Conservation (phyloP, 2,797 vertebrate species). For the Mastacembelus armatus region DNA sequence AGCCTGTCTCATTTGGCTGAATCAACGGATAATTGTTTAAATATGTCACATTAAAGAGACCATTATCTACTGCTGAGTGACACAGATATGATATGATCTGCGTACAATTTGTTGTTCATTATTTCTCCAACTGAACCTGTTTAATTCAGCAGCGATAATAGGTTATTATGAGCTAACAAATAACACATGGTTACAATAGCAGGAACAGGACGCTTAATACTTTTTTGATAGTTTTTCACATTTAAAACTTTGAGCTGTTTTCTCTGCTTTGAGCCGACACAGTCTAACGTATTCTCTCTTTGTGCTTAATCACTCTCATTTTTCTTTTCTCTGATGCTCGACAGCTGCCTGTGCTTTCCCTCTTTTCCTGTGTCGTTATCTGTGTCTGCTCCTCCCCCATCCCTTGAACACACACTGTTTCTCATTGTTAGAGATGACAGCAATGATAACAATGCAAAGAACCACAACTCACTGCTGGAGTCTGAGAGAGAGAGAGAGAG, state of each 20-base stretch:
- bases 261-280: slow-evolving; percentile 37
- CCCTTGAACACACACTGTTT: slow-evolving; percentile 78
- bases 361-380: slow-evolving; percentile 74
- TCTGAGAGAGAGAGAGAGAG: slow-evolving; percentile 35
- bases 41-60: slow-evolving; percentile 57
- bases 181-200: slow-evolving; percentile 8
- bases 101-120: slow-evolving; percentile 22
- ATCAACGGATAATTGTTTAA: slow-evolving; percentile 66
- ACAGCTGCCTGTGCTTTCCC: slow-evolving; percentile 77
- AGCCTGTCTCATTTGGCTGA: slow-evolving; percentile 45
- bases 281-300: slow-evolving; percentile 60
- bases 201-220: too few species aligned
- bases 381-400: slow-evolving; percentile 76
- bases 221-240: neutral
- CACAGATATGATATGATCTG: slow-evolving; percentile 26
- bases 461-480: slow-evolving; percentile 54
- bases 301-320: slow-evolving; percentile 65
- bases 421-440: slow-evolving; percentile 83
- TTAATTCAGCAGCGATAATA: neutral
- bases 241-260: slow-evolving; percentile 22
- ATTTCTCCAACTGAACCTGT: neutral
- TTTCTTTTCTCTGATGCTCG: slow-evolving; percentile 70
- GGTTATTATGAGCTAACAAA: slow-evolving; percentile 1
- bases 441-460: slow-evolving; percentile 78
- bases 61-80: slow-evolving; percentile 27